Conservation (phyloP, 2,888 invertebrate species). For the Theretra japonica region DNA sequence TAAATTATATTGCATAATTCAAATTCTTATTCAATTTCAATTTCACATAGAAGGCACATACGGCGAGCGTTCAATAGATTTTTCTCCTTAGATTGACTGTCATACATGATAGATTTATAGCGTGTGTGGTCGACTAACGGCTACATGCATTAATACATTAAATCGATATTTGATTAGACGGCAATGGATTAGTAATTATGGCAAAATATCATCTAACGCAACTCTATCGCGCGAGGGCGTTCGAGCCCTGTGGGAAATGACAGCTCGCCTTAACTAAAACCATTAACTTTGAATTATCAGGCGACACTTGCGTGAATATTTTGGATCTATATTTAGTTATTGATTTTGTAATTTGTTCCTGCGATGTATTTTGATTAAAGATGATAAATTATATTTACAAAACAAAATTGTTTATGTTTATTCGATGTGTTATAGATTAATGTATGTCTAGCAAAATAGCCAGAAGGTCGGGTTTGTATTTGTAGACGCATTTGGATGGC, state of each 20-base stretch:
- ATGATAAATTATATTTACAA: background rate
- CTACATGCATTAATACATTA: constrained; percentile 37
- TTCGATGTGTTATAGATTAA: no score
- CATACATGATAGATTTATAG: constrained; percentile 57
- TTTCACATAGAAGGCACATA: constrained; percentile 29
- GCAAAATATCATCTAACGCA: constrained; percentile 30
- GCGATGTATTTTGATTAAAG: background rate
- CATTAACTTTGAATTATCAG: constrained; percentile 12
- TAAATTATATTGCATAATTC: background rate
- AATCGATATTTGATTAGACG: constrained; percentile 61
- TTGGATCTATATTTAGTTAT: background rate
- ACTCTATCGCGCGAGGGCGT: constrained; percentile 27
- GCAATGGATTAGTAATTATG: constrained; percentile 47
- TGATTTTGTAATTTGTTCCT: constrained; percentile 3
- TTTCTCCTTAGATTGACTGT: constrained; percentile 46
- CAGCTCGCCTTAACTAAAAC: constrained; percentile 1
- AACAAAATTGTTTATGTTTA: no score
- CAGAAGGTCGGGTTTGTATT: no score
- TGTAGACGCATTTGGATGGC: no score
- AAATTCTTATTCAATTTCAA: constrained; percentile 5
- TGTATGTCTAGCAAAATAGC: no score
- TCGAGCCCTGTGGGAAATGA: constrained; percentile 20
- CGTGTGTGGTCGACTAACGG: constrained; percentile 56
- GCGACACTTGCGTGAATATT: constrained; percentile 1
- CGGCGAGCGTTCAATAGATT: constrained; percentile 33